phyloP scores from a whole-genome alignment of 2,113 vertebrate genomes.

The Paradisaea rubra region DNA sequence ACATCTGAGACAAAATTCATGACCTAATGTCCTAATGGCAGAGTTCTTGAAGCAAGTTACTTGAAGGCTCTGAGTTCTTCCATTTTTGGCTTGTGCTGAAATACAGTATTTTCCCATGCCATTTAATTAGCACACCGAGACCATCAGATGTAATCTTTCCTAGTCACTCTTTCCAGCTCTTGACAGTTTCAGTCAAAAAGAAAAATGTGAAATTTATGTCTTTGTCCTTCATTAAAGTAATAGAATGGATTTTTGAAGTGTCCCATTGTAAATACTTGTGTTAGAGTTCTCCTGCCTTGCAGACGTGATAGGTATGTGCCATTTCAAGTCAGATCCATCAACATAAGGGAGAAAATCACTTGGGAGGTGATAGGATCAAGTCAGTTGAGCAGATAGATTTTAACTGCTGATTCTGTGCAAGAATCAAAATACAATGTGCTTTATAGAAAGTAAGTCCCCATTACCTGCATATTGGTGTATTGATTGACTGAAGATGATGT shows the following conservation, averaged over 20 bases:
- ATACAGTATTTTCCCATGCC: not conserved
- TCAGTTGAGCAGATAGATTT: not conserved
- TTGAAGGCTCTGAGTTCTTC: not conserved
- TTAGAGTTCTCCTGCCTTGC: not conserved
- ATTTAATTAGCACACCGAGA: not conserved
- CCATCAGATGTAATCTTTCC: not conserved
- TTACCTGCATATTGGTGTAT: not conserved
- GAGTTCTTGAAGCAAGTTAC: not conserved
- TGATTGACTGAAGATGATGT: not conserved
- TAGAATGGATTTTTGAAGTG: not conserved
- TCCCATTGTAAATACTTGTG: not conserved
- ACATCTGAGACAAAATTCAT: not conserved
- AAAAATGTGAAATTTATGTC: not conserved
- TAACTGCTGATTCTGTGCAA: constrained; percentile 60
- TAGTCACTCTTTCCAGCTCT: not conserved
- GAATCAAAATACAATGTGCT: constrained; percentile 35
- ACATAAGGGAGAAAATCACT: not conserved
- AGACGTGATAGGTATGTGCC: not conserved
- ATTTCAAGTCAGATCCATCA: not conserved
- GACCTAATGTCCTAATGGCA: not conserved
- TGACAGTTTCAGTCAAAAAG: not conserved
- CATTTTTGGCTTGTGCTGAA: not conserved
- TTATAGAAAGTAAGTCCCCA: not conserved
- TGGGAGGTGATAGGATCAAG: not conserved
- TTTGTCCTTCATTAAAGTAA: not conserved